These are phyloP conservation scores for Mormyrus hasselquistii DNA, from an alignment of 2,797 vertebrate species.

Conservation along the genomic window DNA sequence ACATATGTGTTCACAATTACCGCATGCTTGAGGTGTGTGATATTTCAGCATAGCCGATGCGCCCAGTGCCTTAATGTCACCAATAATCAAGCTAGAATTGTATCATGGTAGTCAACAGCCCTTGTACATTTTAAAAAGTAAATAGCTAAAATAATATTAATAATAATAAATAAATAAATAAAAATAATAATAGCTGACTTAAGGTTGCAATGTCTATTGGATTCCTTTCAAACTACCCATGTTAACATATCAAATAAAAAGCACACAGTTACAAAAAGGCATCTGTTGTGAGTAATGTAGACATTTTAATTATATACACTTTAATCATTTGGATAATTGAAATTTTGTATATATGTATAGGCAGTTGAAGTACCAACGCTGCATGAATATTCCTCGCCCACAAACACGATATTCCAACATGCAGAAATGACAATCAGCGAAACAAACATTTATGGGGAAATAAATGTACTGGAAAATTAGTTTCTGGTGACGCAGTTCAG, in stretches of 20 bases:
- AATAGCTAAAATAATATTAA: neutral
- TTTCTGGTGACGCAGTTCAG: conserved; percentile 57
- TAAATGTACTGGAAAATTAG: conserved; percentile 61
- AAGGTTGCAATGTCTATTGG: neutral
- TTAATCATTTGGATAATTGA: neutral
- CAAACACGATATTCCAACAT: conserved; percentile 32
- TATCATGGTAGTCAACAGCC: neutral
- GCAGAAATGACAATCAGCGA: conserved; percentile 55
- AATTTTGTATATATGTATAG: neutral
- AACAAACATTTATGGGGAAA: conserved; percentile 65
- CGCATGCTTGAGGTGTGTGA: neutral
- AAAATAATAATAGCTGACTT: neutral
- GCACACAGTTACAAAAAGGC: neutral
- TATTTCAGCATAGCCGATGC: neutral
- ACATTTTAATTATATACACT: neutral
- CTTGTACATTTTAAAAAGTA: neutral
- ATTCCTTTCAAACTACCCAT: neutral
- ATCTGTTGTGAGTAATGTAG: neutral
- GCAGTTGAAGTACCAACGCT: conserved; percentile 16
- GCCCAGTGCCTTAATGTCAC: neutral
- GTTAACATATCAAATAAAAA: neutral
- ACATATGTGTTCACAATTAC: neutral
- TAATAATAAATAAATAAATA: neutral
- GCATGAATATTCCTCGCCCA: conserved; percentile 18
- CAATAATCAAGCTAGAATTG: neutral